Conservation (phyloP, 2,797 vertebrate genomes). For the Trematomus bernacchii region DNA sequence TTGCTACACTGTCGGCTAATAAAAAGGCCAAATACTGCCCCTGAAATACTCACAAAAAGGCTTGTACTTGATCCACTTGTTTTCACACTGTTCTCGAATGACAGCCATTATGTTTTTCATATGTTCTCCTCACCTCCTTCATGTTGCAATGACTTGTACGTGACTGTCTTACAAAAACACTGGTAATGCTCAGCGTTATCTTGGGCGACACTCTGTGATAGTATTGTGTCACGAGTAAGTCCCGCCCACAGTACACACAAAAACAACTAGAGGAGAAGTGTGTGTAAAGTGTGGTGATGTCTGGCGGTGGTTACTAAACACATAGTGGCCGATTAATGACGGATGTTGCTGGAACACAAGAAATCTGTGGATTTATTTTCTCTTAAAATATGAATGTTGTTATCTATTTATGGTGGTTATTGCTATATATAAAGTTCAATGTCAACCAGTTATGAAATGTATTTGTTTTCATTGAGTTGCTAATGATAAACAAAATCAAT, state of each 20-base stretch:
- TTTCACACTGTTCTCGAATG: background rate
- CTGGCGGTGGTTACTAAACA: background rate
- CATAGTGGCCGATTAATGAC: background rate
- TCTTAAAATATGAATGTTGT: background rate
- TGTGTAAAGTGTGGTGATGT: background rate
- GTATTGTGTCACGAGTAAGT: slow-evolving; percentile 18
- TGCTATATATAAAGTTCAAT: background rate
- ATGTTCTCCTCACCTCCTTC: background rate
- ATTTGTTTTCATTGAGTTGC: background rate
- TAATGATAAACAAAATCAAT: background rate
- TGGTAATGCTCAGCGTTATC: slow-evolving; percentile 20
- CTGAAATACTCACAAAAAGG: background rate
- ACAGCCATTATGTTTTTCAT: background rate
- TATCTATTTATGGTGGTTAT: background rate
- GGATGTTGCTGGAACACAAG: background rate
- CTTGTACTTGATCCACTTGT: background rate
- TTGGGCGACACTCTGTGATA: slow-evolving; percentile 12
- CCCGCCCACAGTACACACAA: slow-evolving; percentile 41
- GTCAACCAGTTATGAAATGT: rapidly evolving
- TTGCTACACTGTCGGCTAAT: slow-evolving; percentile 12
- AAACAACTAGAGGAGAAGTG: background rate
- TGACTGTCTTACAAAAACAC: slow-evolving; percentile 25
- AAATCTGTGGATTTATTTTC: background rate
- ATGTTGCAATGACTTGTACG: background rate
- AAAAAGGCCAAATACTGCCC: slow-evolving; percentile 3